A percentile compares a stretch with the other conserved stretches of the same genome.
Conservation (phyloP, 2,797 vertebrate species). For the Lerista edwardsae region DNA sequence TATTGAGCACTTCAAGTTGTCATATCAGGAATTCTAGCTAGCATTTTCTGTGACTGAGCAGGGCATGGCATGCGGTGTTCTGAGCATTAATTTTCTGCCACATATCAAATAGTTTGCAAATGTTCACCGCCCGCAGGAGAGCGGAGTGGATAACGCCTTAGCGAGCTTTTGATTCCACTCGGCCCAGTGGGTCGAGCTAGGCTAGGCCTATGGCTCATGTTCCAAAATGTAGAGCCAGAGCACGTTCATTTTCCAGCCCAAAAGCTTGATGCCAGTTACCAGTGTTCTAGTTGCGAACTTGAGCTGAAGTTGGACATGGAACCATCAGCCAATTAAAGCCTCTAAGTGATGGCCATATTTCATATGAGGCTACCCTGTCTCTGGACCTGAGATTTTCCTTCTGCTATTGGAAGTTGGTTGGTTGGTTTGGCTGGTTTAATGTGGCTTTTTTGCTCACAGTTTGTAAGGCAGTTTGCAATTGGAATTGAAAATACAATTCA, state of each 20-base stretch:
- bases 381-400: too few relatives aligned
- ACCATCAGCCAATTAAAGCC: not conserved
- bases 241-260: not conserved
- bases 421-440: too few relatives aligned
- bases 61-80: not conserved
- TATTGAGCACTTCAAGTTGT: slow-evolving; percentile 22
- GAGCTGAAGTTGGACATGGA: not conserved
- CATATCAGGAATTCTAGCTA: slow-evolving; percentile 30
- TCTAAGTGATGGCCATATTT: too few relatives aligned
- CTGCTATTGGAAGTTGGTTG: too few relatives aligned
- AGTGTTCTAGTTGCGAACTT: not conserved
- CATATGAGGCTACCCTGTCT: too few relatives aligned
- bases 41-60: slow-evolving; percentile 16
- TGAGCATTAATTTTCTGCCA: slow-evolving; percentile 1
- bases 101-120: not conserved
- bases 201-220: not conserved
- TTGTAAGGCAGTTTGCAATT: too few relatives aligned
- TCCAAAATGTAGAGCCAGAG: not conserved
- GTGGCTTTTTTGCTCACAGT: too few relatives aligned
- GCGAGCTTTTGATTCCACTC: not conserved
- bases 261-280: not conserved
- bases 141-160: not conserved
- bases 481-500: too few relatives aligned
- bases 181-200: not conserved
- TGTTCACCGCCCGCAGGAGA: not conserved